phyloP scores from a whole-genome alignment of 2,113 vertebrate species.

The Cisticola juncidis region DNA sequence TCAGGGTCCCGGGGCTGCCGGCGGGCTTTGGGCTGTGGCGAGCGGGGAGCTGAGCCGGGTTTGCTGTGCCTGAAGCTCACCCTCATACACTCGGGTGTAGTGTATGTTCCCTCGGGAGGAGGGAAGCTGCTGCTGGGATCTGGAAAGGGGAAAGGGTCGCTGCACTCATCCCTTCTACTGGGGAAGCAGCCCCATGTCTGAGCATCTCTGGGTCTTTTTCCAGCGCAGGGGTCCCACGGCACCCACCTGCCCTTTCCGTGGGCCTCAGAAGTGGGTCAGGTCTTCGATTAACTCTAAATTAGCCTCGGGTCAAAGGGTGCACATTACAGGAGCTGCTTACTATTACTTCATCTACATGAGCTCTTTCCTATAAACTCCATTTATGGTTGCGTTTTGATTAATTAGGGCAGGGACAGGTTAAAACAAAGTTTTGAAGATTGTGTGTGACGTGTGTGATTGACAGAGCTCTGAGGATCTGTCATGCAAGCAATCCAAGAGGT shows the following conservation, averaged over 20 bases:
- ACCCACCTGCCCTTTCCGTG: background rate
- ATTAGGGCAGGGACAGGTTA: background rate
- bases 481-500: rapidly evolving
- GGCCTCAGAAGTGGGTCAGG: background rate
- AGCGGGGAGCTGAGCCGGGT: background rate
- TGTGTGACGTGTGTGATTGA: rapidly evolving
- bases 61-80: background rate
- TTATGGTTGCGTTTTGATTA: background rate
- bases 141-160: background rate
- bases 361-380: background rate
- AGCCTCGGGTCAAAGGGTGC: background rate
- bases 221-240: background rate
- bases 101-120: background rate
- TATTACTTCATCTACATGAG: background rate
- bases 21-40: background rate
- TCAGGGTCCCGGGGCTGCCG: no score
- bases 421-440: background rate
- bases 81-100: background rate
- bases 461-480: background rate
- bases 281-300: background rate
- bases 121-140: background rate
- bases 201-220: background rate
- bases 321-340: background rate
- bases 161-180: rapidly evolving
- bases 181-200: background rate